Conservation (phyloP, 1,140 invertebrate genomes). For the Rhopalosiphum maidis region DNA sequence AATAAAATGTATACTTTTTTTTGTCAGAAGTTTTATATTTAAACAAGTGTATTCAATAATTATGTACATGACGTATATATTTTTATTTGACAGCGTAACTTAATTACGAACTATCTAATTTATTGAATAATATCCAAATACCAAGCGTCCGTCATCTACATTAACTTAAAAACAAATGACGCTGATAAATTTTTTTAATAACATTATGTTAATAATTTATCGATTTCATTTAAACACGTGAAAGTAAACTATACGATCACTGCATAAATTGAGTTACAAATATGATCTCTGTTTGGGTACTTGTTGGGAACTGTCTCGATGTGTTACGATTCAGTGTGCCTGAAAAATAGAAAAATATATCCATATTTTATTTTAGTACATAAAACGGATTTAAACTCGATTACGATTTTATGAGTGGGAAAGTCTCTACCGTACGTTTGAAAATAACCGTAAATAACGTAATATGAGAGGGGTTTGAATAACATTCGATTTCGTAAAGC, state of each 20-base stretch:
- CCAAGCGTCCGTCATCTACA: not conserved
- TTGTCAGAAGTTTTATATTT: not conserved
- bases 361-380: slow-evolving; percentile 46
- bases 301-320: not conserved
- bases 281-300: not conserved
- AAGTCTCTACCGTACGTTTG: not conserved
- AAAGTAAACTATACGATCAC: not conserved
- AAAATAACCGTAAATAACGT: slow-evolving; percentile 14
- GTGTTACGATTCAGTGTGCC: not conserved
- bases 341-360: not conserved
- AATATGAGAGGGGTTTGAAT: not conserved
- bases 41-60: not conserved
- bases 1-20: not conserved
- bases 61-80: no score
- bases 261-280: not conserved
- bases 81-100: not conserved
- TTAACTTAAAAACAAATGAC: not conserved
- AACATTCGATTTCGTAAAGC: slow-evolving; percentile 10
- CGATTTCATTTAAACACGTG: not conserved
- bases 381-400: slow-evolving; percentile 51
- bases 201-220: not conserved
- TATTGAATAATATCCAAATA: not conserved
- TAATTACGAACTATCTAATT: not conserved
- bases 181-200: not conserved
- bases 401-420: slow-evolving; percentile 41